Percentiles rank a stretch among this genome's conserved stretches.
Conservation (phyloP, 1,140 invertebrate genomes). For the Sarcophaga bullata region DNA sequence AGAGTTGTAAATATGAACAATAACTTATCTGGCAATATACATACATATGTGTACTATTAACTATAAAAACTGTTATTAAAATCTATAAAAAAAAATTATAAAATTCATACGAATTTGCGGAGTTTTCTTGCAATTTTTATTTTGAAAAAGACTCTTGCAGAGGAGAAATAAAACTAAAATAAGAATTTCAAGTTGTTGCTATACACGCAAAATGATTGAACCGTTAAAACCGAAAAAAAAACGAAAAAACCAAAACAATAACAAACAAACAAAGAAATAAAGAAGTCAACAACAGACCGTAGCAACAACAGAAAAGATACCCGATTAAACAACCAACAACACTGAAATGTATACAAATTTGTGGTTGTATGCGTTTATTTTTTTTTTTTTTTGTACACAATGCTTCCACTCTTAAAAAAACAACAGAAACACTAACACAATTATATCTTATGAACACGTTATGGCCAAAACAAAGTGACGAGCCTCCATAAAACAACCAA, state of each 20-base stretch:
- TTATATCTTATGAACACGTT: slow-evolving; percentile 17
- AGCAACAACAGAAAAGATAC: background rate
- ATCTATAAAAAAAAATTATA: too few species aligned
- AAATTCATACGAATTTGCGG: too few species aligned
- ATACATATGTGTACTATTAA: too few species aligned
- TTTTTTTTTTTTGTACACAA: background rate
- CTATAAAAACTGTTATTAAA: too few species aligned
- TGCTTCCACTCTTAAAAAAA: background rate
- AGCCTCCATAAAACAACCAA: slow-evolving; percentile 35
- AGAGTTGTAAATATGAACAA: too few species aligned
- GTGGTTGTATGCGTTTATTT: background rate
- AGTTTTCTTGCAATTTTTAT: too few species aligned
- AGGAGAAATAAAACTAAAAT: background rate
- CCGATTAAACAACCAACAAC: background rate
- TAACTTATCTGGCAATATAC: too few species aligned
- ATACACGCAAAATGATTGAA: slow-evolving; percentile 4
- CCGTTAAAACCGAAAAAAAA: background rate
- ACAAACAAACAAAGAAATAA: background rate
- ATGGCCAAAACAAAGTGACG: slow-evolving; percentile 34
- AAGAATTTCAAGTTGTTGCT: slow-evolving; percentile 20
- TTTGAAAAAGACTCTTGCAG: too few species aligned
- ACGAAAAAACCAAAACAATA: background rate
- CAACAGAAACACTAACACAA: background rate
- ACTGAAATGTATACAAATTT: background rate
- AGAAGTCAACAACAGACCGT: background rate